Base-by-base conservation (phyloP, 2,797 vertebrate genomes). In the Phataginus tricuspis region DNA sequence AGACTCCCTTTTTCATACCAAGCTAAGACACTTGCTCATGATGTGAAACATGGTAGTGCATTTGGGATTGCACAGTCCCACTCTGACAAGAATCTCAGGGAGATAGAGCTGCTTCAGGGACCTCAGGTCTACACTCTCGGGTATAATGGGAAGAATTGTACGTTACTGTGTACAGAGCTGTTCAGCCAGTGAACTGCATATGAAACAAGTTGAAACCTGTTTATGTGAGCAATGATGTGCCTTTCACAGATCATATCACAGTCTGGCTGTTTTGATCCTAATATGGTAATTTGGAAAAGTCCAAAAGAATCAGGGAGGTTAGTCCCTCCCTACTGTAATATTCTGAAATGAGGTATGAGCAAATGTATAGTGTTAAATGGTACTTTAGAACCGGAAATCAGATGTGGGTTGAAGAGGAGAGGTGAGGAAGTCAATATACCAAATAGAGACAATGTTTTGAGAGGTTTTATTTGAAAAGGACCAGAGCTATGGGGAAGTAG, bases 211-310 rank as follows among this genome's bases (percentile, higher is more conserved):
- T 77, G 39, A 82, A 91, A 86, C 27, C 51, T 64, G 19, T 77
- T 90, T 64, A 79, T 51, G 2, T 63, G 82, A 83, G 16, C 31
- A 49, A 55, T 68, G 21, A 68, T 86, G 34, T 29, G 19, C 37
- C 13, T 68, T 93, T 83, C 85, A 90, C 18, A 95, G 59, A 89
- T 63, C 27, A 51, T 72, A 49, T 61, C 78, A 80, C 29, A 95
- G 29, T 85, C 59, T 69, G 25, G 16, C 59, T 85, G 57, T 86
- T 96, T 91, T 93, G 34, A 57, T 79, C 63, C 57, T 79, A 79
- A 75, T 87, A 57, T n/a, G 1, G 12, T 69, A 61, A 85, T 85
- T 57, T 94, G 45, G 31, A 91, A 86, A 95, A 94, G 13, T 21
- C 27, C 16, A 2, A 19, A 68, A 53, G 55, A 82, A 68, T 66